Conservation (phyloP, 2,888 invertebrate genomes). For the Rhabditoides inermis region DNA sequence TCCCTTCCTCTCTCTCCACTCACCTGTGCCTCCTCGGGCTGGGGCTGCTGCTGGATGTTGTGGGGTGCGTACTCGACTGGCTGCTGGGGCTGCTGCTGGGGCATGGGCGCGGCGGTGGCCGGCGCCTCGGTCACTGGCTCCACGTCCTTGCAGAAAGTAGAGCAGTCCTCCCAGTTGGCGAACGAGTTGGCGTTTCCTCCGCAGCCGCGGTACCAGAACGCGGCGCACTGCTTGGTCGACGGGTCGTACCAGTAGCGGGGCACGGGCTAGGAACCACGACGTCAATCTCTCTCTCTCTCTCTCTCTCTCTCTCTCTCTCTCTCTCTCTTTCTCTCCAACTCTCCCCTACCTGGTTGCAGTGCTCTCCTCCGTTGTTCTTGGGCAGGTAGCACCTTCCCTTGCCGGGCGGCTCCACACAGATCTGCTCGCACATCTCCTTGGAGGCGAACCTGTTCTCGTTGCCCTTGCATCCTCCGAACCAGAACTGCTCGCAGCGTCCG, state of each 20-base stretch:
- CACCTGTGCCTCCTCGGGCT: too few species aligned
- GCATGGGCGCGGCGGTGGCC: slow-evolving; percentile 17
- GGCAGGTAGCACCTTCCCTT: slow-evolving; percentile 48
- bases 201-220: slow-evolving; percentile 52
- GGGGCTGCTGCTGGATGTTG: slow-evolving; percentile 1
- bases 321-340: too few species aligned
- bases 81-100: slow-evolving; percentile 9
- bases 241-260: slow-evolving; percentile 44
- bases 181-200: slow-evolving; percentile 51
- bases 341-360: slow-evolving; percentile 42
- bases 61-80: slow-evolving; percentile 10
- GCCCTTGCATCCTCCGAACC: slow-evolving; percentile 80
- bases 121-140: slow-evolving; percentile 19
- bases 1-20: too few species aligned
- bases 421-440: slow-evolving; percentile 43
- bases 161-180: slow-evolving; percentile 44
- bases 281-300: too few species aligned
- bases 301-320: too few species aligned
- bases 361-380: slow-evolving; percentile 45
- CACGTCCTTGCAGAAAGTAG: slow-evolving; percentile 37
- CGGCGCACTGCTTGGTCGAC: slow-evolving; percentile 41
- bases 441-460: slow-evolving; percentile 65
- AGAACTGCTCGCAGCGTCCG: slow-evolving; percentile 69
- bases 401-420: slow-evolving; percentile 49
- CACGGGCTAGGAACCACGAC: too few species aligned